phyloP scores from a whole-genome alignment of 2,888 invertebrate species.

The Stenurella melanura region DNA sequence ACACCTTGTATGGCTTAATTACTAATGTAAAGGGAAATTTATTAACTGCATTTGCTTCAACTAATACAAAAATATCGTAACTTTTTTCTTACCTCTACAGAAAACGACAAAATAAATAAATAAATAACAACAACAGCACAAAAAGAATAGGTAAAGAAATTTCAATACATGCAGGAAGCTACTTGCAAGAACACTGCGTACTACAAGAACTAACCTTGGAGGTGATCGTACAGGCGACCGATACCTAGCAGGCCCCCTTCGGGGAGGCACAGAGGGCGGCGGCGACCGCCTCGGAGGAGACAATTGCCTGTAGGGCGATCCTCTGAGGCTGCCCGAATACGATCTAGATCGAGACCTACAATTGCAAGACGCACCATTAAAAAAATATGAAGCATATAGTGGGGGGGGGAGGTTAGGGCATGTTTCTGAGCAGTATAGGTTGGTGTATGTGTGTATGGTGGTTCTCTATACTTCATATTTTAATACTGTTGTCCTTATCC shows the following conservation, averaged over 20 bases:
- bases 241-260: conserved; percentile 72
- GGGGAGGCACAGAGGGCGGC: conserved; percentile 57
- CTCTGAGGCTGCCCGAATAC: conserved; percentile 76
- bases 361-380: conserved; percentile 52
- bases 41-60: no score
- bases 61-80: no score
- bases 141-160: neutral
- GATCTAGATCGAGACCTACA: conserved; percentile 81
- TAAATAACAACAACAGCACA: neutral
- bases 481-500: neutral
- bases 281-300: conserved; percentile 70
- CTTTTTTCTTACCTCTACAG: neutral
- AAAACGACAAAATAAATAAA: neutral
- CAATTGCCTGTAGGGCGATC: conserved; percentile 70
- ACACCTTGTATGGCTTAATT: no score
- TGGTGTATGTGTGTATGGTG: neutral
- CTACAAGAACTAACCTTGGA: conserved; percentile 68
- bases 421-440: neutral
- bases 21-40: no score
- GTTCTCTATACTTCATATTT: neutral
- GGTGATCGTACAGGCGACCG: conserved; percentile 74
- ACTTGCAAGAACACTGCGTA: conserved; percentile 40
- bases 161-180: conserved; percentile 29
- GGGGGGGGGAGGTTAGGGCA: neutral
- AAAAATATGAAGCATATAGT: conserved; percentile 10